Base-by-base conservation (phyloP, 2,797 vertebrate species). In the Tokudaia muenninki region DNA sequence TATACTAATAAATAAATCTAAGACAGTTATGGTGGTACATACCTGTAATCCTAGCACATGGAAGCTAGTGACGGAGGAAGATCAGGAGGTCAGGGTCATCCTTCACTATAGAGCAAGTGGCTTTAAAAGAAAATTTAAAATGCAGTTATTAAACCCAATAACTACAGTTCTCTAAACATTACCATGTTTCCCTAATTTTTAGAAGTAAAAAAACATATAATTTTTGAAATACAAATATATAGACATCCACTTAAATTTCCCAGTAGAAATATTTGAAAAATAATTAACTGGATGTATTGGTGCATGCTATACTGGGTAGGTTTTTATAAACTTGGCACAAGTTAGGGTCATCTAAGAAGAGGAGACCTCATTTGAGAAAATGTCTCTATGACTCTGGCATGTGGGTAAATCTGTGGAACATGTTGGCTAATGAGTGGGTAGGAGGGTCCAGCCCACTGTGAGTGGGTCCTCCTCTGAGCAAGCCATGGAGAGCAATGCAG, bases 141-240 rank as follows among this genome's bases (percentile, higher is more conserved):
- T 92, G 72, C 4, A 94, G 8, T 47, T 80, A 26, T 61, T 88
- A 94, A 82, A 57, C 65, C 91, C 61, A 91, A 21, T 72, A 87
- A 79, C 57, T 37, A 78, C 10, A 29, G 34, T 83, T 77, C 94
- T 80, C 81, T 90, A 84, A 96, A 96, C 24, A 90, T 91, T 55
- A 61, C 67, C 21, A 13, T 83, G 41, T 94, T 94, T 94, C 47
- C 37, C 87, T 94, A 91, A 91, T 29, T 13, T 63, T 6, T 50
- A 37, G 65, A 88, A 81, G 61, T 88, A 84, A 87, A 37, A 37
- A n/a, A 19, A n/a, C 34, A 34, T 3, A 70, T 70, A n/a, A 70
- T n/a, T 63, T 7, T 65, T 29, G 77, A 87, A 29, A 90, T 92
- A 93, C 80, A 91, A 57, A 31, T 91, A 37, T 59, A 14, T 82